Conservation (phyloP, 2,888 invertebrate species). For the Nysson spinosus region DNA sequence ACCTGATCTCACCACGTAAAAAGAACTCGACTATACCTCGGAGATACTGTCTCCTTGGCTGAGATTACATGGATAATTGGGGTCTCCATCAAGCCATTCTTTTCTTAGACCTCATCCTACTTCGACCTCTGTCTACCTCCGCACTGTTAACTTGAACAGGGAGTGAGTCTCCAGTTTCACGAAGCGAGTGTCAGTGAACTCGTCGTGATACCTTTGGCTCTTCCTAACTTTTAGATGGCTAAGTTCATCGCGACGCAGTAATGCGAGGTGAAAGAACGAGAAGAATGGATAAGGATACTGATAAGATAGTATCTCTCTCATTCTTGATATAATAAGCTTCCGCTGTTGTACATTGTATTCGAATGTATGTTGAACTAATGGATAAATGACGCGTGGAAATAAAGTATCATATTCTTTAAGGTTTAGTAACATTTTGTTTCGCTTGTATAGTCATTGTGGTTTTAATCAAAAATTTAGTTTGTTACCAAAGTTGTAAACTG, state of each 20-base stretch:
- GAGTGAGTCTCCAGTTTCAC: slow-evolving; percentile 27
- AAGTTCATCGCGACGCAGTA: slow-evolving; percentile 31
- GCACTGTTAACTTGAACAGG: slow-evolving; percentile 31
- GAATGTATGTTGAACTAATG: no score
- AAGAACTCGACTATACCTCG: slow-evolving; percentile 45
- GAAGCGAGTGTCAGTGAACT: slow-evolving; percentile 15
- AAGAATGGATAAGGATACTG: slow-evolving; percentile 26
- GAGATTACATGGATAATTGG: slow-evolving; percentile 66
- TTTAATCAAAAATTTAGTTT: no score
- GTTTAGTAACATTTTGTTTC: no score
- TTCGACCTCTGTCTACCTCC: slow-evolving; percentile 21
- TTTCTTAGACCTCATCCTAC: slow-evolving; percentile 37
- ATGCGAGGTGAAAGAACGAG: slow-evolving; percentile 5
- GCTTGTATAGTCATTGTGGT: no score
- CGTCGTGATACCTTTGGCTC: slow-evolving; percentile 41
- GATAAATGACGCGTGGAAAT: no score
- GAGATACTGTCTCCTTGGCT: slow-evolving; percentile 47
- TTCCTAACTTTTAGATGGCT: slow-evolving; percentile 33
- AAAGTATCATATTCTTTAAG: no score
- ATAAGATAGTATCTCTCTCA: no score
- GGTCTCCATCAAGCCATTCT: slow-evolving; percentile 60
- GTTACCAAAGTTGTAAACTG: no score
- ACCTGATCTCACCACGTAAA: slow-evolving; percentile 41
- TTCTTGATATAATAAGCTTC: no score
- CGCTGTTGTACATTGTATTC: no score